These are phyloP conservation scores for Tragelaphus eurycerus DNA, from an alignment of 2,797 vertebrate species.

Conservation along the genomic window DNA sequence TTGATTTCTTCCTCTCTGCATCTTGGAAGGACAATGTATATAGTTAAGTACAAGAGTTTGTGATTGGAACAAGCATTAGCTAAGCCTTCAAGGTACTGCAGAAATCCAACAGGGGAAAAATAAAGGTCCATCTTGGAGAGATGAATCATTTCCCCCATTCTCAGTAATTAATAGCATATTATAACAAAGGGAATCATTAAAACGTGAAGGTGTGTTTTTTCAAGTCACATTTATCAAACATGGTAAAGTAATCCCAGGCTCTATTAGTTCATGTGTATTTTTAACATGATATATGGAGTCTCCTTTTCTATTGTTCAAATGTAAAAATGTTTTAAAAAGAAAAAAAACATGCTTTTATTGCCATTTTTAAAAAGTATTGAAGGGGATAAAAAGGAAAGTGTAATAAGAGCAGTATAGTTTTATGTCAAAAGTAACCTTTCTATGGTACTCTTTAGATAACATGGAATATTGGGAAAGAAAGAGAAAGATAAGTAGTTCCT, in stretches of 20 bases:
- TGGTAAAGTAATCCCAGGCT: constrained; percentile 77
- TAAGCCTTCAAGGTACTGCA: constrained; percentile 49
- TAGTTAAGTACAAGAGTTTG: constrained; percentile 25
- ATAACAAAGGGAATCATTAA: constrained; percentile 85
- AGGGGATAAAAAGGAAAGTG: constrained; percentile 77
- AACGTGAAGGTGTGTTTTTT: constrained; percentile 80
- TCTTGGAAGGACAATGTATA: constrained; percentile 4
- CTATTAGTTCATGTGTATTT: constrained; percentile 81
- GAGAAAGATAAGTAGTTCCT: constrained; percentile 78
- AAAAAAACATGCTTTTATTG: constrained; percentile 68
- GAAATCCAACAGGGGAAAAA: constrained; percentile 69
- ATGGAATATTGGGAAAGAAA: constrained; percentile 78
- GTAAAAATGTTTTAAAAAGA: constrained; percentile 71
- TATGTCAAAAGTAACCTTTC: constrained; percentile 83
- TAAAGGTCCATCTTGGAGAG: constrained; percentile 73
- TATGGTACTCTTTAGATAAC: constrained; percentile 81
- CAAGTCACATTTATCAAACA: constrained; percentile 84
- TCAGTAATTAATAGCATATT: constrained; percentile 81
- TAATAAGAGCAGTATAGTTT: constrained; percentile 81
- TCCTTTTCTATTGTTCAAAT: constrained; percentile 80
- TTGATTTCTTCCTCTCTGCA: constrained; percentile 46
- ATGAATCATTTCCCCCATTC: constrained; percentile 73
- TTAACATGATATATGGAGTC: constrained; percentile 78
- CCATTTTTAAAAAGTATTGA: constrained; percentile 75
- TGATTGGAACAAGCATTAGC: constrained; percentile 24